These are phyloP conservation scores for Myotis pilosus DNA, from an alignment of 2,797 vertebrate genomes.

Conservation along the genomic window DNA sequence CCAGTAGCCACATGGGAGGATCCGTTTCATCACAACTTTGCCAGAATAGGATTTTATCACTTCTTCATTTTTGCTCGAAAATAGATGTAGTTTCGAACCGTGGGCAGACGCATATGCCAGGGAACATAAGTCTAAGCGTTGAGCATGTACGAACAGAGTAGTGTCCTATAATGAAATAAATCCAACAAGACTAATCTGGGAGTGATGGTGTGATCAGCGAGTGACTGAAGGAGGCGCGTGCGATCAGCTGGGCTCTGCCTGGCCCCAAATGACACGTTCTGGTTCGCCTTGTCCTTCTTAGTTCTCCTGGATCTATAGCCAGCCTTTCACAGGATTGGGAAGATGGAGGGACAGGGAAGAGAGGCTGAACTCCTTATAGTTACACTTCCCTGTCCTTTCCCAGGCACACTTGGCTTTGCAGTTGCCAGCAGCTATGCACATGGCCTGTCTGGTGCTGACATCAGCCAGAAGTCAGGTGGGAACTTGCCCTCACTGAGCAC, in stretches of 20 bases:
- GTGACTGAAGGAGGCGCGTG: rapidly evolving
- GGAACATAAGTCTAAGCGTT: neutral
- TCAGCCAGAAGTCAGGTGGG: neutral
- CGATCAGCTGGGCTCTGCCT: neutral
- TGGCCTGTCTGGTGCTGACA: neutral
- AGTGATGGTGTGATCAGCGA: neutral
- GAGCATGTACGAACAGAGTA: neutral
- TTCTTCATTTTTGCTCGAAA: neutral
- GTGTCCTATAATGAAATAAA: neutral
- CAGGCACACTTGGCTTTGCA: neutral
- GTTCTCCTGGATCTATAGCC: neutral
- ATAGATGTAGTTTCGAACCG: neutral
- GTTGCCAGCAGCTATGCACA: neutral
- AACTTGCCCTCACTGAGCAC: neutral
- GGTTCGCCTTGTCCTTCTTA: neutral
- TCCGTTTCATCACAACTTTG: neutral
- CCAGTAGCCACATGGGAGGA: neutral
- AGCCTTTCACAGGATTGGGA: neutral
- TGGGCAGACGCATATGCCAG: neutral
- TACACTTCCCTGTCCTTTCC: neutral
- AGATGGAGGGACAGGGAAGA: neutral
- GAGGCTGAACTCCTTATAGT: neutral
- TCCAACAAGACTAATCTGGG: neutral
- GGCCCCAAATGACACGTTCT: neutral
- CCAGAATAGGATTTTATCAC: neutral